A percentile compares a stretch with the other conserved stretches of the same genome.
These are phyloP conservation scores for Telenomus remus DNA, from an alignment of 1,140 invertebrate species.

Conservation along the genomic window DNA sequence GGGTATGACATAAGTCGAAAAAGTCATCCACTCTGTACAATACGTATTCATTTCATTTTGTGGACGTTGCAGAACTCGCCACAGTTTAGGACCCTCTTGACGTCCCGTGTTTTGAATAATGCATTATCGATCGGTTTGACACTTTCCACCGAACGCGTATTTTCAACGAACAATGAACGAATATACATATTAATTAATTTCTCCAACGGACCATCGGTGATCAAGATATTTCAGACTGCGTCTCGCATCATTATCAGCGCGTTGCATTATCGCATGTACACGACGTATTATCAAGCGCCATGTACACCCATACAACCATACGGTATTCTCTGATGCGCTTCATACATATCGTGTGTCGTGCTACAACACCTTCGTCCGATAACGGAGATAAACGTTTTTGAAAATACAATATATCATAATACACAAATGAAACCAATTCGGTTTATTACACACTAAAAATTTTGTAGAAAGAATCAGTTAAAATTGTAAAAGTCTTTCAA, in stretches of 20 bases:
- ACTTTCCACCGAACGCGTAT: conserved; percentile 10
- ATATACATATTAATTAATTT: conserved; percentile 50
- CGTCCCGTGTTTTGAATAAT: conserved; percentile 6
- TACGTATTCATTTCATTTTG: conserved; percentile 17
- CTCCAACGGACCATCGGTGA: conserved; percentile 8
- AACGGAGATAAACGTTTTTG: too few relatives aligned
- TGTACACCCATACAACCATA: too few relatives aligned
- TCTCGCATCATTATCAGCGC: conserved; percentile 34
- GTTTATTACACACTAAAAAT: too few relatives aligned
- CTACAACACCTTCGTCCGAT: too few relatives aligned
- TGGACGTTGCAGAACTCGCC: conserved; percentile 9
- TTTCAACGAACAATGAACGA: conserved; percentile 41
- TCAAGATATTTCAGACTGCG: conserved; percentile 27
- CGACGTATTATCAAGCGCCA: too few relatives aligned
- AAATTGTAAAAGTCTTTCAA: too few relatives aligned
- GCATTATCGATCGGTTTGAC: conserved; percentile 33
- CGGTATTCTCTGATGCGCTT: too few relatives aligned
- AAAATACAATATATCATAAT: too few relatives aligned
- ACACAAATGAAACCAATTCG: too few relatives aligned
- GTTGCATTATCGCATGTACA: not conserved
- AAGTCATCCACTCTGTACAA: not conserved
- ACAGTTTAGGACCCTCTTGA: conserved; percentile 12
- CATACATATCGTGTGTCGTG: too few relatives aligned
- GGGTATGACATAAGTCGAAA: conserved; percentile 24
- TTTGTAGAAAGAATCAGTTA: too few relatives aligned